Evolutionary conservation across 2,797 vertebrate species (phyloP).

Genomic region (Spinus pinus): DNA sequence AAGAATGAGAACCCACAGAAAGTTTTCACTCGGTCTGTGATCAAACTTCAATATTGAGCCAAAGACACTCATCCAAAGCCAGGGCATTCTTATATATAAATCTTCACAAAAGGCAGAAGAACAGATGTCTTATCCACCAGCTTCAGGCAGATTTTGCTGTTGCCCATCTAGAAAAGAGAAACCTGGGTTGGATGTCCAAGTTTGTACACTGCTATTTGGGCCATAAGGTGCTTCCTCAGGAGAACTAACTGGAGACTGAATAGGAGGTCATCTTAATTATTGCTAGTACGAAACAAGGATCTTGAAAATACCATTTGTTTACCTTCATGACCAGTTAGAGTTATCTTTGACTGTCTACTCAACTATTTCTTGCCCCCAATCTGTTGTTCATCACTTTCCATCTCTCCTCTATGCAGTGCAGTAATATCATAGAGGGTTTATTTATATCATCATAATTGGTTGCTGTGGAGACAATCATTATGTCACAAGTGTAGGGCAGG

Average conservation of each 20-base stretch:
- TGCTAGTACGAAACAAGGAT: background rate
- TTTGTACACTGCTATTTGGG: background rate
- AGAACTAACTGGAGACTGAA: background rate
- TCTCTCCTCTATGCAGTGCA: background rate
- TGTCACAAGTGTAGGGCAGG: background rate
- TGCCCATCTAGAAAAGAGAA: background rate
- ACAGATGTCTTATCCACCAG: background rate
- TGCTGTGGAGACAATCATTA: conserved; percentile 46
- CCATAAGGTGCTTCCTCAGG: background rate
- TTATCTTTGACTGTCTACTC: background rate
- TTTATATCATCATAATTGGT: conserved; percentile 34
- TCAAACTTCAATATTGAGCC: background rate
- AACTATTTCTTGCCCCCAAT: background rate
- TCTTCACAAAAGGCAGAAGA: background rate
- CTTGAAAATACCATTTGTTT: background rate
- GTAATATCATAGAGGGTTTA: background rate
- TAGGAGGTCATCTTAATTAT: background rate
- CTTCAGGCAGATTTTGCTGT: background rate
- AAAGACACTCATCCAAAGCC: background rate
- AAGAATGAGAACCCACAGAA: background rate
- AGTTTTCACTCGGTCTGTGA: background rate
- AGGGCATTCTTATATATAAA: background rate
- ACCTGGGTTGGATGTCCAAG: background rate
- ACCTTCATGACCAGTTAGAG: background rate
- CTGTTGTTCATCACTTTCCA: background rate